Evolutionary conservation across 2,888 invertebrate species (phyloP), one percentile per base, ranked within the genome.

Genomic region (Pachydiplax longipennis): DNA sequence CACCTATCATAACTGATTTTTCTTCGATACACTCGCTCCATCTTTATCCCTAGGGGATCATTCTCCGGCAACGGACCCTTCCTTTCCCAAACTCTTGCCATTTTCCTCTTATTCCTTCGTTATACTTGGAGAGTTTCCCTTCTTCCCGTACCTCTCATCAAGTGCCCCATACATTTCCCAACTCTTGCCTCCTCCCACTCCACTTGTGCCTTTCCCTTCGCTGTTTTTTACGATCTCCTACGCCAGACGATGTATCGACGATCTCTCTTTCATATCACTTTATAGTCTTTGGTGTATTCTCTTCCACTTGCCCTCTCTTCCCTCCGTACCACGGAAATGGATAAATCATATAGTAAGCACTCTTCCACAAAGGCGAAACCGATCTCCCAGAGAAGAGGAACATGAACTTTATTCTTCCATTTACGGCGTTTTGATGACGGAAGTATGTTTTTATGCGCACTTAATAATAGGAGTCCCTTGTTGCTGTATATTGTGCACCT

Each of bases 201-300:
- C 37, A 22, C 31, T 37, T 15, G 5, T 22, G 31, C 31, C 58
- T 35, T 22, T 35, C 83, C 53, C 58, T 53, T 58, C 53, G 65
- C 0, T n/a, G 18, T 61, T 53, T 48, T 83, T 83, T 83, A 83
- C 35, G 83, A 83, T 58, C 53, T 18, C 58, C 15, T 83, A 2
- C 35, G 31, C 58, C 58, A 18, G 35, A 31, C 83, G 22, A 58
- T 83, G 35, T 37, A 35, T 83, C 22, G 35, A 31, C 22, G 31
- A 35, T 83, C 83, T 40, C 37, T 37, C 40, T 81, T 81, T 83
- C 53, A 53, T 83, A 83, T 83, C 83, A 37, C 58, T 83, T 83
- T 73, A n/a, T 83, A 22, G 48, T 53, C 58, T 83, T 83, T 12
- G 40, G 37, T 40, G n/a, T 58, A 58, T 35, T 83, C 83, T 83